A percentile compares a stretch with the other conserved stretches of the same genome.
Evolutionary conservation across 1,140 invertebrate genomes (phyloP).

Genomic region (Drosophila arawakana): DNA sequence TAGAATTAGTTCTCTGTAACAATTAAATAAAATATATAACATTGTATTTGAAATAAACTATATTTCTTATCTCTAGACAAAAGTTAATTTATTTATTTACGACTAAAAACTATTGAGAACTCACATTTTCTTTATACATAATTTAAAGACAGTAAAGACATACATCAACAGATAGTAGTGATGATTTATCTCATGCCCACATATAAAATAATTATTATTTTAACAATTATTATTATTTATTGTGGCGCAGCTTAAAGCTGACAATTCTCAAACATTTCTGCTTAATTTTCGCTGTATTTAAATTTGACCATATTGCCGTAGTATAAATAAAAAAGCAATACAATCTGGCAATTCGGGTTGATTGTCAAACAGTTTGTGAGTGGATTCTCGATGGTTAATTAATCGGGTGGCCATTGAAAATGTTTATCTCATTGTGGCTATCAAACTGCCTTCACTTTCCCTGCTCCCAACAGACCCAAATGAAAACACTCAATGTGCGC

Average conservation of each 20-base stretch:
- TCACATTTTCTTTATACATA: too few species aligned
- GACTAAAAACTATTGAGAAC: too few species aligned
- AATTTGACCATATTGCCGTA: background rate
- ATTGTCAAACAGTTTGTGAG: conserved; percentile 54
- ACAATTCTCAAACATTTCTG: background rate
- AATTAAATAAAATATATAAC: too few species aligned
- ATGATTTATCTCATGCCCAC: too few species aligned
- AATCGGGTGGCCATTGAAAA: conserved; percentile 45
- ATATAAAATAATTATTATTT: too few species aligned
- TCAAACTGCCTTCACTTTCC: conserved; percentile 17
- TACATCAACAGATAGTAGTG: too few species aligned
- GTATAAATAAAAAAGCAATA: background rate
- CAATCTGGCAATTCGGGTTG: conserved; percentile 20
- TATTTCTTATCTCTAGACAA: too few species aligned
- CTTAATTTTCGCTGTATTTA: background rate
- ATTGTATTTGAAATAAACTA: too few species aligned
- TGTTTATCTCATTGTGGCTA: conserved; percentile 46
- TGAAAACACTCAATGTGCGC: conserved; percentile 16
- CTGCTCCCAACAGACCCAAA: background rate
- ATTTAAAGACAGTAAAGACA: too few species aligned
- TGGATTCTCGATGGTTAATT: conserved; percentile 51
- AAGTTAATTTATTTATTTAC: too few species aligned
- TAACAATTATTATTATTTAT: too few species aligned
- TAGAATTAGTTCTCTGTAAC: too few species aligned
- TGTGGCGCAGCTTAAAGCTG: background rate